Conservation (phyloP, 2,113 vertebrate species). For the Lipophrys pholis region DNA sequence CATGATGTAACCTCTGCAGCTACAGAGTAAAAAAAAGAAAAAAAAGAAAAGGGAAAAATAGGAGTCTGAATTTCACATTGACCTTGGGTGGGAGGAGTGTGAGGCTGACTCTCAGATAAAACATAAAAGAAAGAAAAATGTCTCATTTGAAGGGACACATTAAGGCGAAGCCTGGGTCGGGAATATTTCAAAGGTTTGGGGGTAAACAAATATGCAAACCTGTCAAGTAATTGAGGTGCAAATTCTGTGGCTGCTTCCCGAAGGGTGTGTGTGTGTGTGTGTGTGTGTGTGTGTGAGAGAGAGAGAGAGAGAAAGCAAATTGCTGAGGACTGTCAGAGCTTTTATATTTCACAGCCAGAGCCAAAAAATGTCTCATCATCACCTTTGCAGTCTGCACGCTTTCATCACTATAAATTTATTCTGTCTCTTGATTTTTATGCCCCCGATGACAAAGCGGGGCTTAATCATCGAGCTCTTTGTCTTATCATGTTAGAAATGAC, state of each 20-base stretch:
- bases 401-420: slow-evolving; percentile 4
- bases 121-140: neutral
- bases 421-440: slow-evolving; percentile 8
- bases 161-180: neutral
- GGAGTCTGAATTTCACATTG: slow-evolving; percentile 3
- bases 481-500: slow-evolving; percentile 14
- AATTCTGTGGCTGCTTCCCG: neutral
- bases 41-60: neutral
- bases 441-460: slow-evolving; percentile 3
- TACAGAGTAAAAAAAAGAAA: neutral
- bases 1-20: neutral
- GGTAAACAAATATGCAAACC: neutral
- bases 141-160: neutral
- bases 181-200: neutral
- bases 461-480: slow-evolving; percentile 28
- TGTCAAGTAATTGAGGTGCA: neutral
- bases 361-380: neutral
- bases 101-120: neutral
- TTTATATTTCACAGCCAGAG: neutral
- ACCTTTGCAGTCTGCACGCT: neutral
- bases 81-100: slow-evolving; percentile 1
- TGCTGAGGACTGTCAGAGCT: neutral
- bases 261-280: neutral
- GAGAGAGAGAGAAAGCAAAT: neutral
- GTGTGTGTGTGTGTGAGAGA: too few relatives aligned